Evolutionary conservation across 2,797 vertebrate species (phyloP), one percentile per base, ranked within the genome.

Genomic region (Anas flavirostris): DNA sequence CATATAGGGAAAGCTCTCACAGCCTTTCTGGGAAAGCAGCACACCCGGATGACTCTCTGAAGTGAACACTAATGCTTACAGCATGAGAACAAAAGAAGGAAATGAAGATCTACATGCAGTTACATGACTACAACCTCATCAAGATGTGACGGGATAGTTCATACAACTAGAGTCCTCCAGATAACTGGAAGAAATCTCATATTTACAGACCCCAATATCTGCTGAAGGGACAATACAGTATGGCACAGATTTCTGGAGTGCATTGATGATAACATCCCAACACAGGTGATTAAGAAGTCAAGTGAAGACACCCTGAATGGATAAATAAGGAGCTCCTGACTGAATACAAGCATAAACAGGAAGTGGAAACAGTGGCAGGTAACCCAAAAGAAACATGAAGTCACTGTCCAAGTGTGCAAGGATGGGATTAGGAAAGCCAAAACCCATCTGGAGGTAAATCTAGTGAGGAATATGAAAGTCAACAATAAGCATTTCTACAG

Each of bases 211-310:
- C 6, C 16, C 43, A 10, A 1, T 48, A 56, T 23, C 29, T 86
- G 25, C 23, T 64, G 26, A 84, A 70, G 17, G 33, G 12, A 10
- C 0, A 0, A 23, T 10, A 55, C 0, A 16, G 3, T 8, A 7
- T 23, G 41, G 29, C 16, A 56, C 21, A 70, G 10, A 29, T 43
- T 82, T 82, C 56, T 74, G 50, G 21, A 58, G 9, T 29, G 6
- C 37, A 7, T 43, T 60, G 25, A 39, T 23, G 21, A 35, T 15
- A 74, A n/a, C 5, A 53, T 52, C 5, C 26, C 21, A 46, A 17
- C 25, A 52, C 15, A 59, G 11, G 25, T 78, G 39, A 52, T 63
- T 19, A 63, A 43, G 23, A 82, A 59, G 25, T 25, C 48, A 67
- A 48, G 16, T 4, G 1, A 52, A 37, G 25, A 50, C 15, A 13